Percentiles rank a stretch among this genome's conserved stretches.
These are phyloP conservation scores for Synaphobranchus kaupii DNA, from an alignment of 2,797 vertebrate species.

Conservation along the genomic window DNA sequence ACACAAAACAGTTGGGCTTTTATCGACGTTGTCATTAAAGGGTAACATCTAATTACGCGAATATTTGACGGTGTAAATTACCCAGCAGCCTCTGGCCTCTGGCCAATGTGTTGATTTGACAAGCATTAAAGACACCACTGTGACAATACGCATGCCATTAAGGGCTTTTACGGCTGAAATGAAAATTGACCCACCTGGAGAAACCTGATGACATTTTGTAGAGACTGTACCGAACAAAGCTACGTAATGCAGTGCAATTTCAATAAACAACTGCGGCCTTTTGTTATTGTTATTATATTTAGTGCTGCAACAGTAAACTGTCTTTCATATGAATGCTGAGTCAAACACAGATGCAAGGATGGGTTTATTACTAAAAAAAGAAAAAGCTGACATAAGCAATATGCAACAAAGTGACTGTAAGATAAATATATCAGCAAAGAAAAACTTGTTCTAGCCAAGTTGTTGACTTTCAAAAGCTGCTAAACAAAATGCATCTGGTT, in stretches of 20 bases:
- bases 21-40: constrained; percentile 40
- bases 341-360: constrained; percentile 23
- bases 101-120: constrained; percentile 17
- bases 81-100: constrained; percentile 20
- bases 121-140: constrained; percentile 24
- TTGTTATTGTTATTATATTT: constrained; percentile 26
- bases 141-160: constrained; percentile 28
- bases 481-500: background rate
- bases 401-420: constrained; percentile 14
- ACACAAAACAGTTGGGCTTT: constrained; percentile 32
- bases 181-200: background rate
- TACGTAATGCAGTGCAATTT: background rate
- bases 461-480: constrained; percentile 1
- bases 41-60: constrained; percentile 49
- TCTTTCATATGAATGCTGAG: constrained; percentile 35
- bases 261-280: constrained; percentile 22
- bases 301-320: constrained; percentile 33
- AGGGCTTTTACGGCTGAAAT: constrained; percentile 16
- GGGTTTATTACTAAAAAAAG: constrained; percentile 32
- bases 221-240: background rate
- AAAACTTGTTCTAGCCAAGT: background rate
- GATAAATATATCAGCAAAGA: constrained; percentile 19
- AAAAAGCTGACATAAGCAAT: constrained; percentile 24
- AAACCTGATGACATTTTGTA: too few relatives aligned
- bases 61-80: constrained; percentile 38